These are phyloP conservation scores for Tinamus major DNA, from an alignment of 2,797 vertebrate genomes.

Conservation along the genomic window DNA sequence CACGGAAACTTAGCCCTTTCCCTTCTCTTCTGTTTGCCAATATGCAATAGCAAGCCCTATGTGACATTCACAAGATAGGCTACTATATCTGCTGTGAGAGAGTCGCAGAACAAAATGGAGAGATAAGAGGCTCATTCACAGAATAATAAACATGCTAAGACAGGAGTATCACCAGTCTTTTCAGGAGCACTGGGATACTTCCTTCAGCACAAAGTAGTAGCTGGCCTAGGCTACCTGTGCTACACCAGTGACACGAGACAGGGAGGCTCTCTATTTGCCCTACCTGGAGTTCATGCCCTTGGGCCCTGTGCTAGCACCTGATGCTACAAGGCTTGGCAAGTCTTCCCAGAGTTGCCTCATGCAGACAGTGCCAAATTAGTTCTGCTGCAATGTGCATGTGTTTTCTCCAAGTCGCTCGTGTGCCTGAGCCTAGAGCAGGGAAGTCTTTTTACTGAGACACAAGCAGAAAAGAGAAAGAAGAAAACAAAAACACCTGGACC, in stretches of 20 bases:
- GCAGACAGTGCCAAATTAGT: not conserved
- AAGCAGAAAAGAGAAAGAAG: not conserved
- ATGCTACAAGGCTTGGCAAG: not conserved
- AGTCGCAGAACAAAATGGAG: not conserved
- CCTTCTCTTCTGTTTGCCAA: not conserved
- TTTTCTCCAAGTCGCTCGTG: not conserved
- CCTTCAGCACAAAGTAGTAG: not conserved
- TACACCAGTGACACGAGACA: not conserved
- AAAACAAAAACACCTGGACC: not conserved
- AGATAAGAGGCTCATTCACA: not conserved
- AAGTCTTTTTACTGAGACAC: accelerated
- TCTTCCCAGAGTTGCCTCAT: not conserved
- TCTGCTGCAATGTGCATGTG: not conserved
- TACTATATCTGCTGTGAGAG: not conserved
- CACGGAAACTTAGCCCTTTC: not conserved
- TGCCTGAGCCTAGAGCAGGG: not conserved
- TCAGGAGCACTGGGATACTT: not conserved
- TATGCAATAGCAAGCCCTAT: not conserved
- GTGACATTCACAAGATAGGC: not conserved
- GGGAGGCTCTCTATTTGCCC: not conserved
- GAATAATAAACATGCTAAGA: accelerated
- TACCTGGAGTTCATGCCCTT: not conserved
- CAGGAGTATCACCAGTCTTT: not conserved
- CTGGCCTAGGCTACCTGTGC: not conserved
- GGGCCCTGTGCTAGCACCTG: not conserved